A percentile compares a stretch with the other conserved stretches of the same genome.
These are phyloP conservation scores for Alouatta palliata DNA, from an alignment of 2,113 vertebrate species.

Conservation along the genomic window DNA sequence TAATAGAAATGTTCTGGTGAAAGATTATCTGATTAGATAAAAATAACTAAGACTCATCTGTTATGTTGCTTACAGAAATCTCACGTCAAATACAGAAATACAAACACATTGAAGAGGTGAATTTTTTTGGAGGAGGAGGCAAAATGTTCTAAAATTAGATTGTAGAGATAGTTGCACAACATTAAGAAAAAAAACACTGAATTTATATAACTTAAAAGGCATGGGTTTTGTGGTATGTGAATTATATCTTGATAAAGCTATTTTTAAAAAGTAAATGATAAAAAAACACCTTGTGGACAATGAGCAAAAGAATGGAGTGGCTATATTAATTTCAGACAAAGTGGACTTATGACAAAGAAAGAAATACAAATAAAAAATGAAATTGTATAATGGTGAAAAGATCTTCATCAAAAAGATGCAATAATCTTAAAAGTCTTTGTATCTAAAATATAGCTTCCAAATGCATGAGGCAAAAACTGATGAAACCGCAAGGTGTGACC, in stretches of 20 bases:
- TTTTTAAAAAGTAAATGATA: not conserved
- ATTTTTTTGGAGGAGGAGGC: too few relatives aligned
- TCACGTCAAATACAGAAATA: not conserved
- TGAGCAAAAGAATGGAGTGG: too few relatives aligned
- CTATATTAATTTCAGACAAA: not conserved
- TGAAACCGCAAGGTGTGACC: not conserved
- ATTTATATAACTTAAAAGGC: too few relatives aligned
- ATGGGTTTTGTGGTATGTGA: not conserved
- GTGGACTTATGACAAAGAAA: not conserved
- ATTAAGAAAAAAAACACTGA: too few relatives aligned
- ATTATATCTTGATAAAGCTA: not conserved
- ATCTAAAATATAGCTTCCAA: not conserved
- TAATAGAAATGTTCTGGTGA: not conserved
- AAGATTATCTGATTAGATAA: not conserved
- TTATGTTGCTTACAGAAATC: not conserved
- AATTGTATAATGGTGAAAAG: too few relatives aligned
- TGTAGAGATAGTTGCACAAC: not conserved
- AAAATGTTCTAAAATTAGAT: not conserved
- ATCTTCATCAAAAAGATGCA: not conserved
- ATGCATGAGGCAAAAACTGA: not conserved
- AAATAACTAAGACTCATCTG: not conserved
- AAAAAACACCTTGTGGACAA: not conserved
- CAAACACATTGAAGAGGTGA: not conserved
- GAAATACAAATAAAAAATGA: not conserved
- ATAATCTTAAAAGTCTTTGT: too few relatives aligned